Evolutionary conservation across 2,888 invertebrate genomes (phyloP).

Genomic region (Tenthredo notha): DNA sequence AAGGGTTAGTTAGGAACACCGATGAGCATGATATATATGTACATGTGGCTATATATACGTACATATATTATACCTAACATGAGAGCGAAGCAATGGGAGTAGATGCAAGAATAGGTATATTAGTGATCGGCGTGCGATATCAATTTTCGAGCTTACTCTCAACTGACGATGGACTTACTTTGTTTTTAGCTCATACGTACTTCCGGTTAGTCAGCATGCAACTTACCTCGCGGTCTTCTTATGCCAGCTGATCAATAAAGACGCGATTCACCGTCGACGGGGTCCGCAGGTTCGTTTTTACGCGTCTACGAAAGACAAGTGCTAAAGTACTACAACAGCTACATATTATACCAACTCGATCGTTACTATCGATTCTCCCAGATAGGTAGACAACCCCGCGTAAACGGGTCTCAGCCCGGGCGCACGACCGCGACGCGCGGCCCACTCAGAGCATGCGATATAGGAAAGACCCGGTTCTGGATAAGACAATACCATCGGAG

Average conservation of each 20-base stretch:
- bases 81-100: neutral
- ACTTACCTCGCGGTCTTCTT: conserved; percentile 73
- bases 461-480: neutral
- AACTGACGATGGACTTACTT: conserved; percentile 20
- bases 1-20: neutral
- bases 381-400: neutral
- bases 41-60: neutral
- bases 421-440: neutral
- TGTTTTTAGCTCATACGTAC: neutral
- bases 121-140: conserved; percentile 24
- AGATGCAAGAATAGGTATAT: neutral
- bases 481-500: neutral
- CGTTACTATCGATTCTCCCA: conserved; percentile 8
- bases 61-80: neutral
- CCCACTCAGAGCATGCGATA: neutral
- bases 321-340: conserved; percentile 28
- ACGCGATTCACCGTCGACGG: conserved; percentile 68
- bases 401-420: neutral
- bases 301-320: conserved; percentile 59
- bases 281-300: conserved; percentile 65
- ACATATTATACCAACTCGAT: conserved; percentile 17
- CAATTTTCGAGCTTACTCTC: neutral
- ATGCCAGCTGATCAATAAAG: conserved; percentile 71
- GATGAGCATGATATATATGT: neutral
- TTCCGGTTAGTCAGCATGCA: conserved; percentile 68